Conservation (phyloP, 2,888 invertebrate species). For the Stramonita haemastoma region DNA sequence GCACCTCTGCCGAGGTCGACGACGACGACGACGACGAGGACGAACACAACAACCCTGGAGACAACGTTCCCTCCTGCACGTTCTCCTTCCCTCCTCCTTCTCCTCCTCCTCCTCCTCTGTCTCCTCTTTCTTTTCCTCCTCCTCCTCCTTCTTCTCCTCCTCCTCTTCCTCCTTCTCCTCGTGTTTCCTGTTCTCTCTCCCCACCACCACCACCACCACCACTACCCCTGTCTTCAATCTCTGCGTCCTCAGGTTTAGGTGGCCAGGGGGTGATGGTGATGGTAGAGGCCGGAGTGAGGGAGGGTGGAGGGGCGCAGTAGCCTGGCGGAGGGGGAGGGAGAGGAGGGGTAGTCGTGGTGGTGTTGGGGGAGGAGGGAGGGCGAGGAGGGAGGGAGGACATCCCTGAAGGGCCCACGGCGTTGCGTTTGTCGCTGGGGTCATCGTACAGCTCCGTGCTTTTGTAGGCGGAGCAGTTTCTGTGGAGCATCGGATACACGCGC, state of each 20-base stretch:
- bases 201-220: neutral
- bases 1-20: neutral
- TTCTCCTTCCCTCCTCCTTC: slow-evolving; percentile 41
- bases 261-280: slow-evolving; percentile 29
- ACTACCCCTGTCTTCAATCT: neutral
- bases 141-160: no score
- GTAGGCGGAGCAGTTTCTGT: slow-evolving; percentile 67
- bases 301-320: neutral
- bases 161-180: no score
- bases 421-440: slow-evolving; percentile 44
- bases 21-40: neutral
- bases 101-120: slow-evolving; percentile 35
- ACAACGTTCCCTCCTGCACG: neutral
- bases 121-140: no score
- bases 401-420: slow-evolving; percentile 31
- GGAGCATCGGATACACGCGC: slow-evolving; percentile 6
- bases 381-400: neutral
- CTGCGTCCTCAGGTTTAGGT: neutral
- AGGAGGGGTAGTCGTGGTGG: no score
- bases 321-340: neutral
- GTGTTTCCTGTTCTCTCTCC: no score
- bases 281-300: slow-evolving; percentile 1
- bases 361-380: no score
- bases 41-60: neutral
- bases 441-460: slow-evolving; percentile 55